Evolutionary conservation across 2,888 invertebrate species (phyloP), one percentile per base, ranked within the genome.

Genomic region (Phania funesta): DNA sequence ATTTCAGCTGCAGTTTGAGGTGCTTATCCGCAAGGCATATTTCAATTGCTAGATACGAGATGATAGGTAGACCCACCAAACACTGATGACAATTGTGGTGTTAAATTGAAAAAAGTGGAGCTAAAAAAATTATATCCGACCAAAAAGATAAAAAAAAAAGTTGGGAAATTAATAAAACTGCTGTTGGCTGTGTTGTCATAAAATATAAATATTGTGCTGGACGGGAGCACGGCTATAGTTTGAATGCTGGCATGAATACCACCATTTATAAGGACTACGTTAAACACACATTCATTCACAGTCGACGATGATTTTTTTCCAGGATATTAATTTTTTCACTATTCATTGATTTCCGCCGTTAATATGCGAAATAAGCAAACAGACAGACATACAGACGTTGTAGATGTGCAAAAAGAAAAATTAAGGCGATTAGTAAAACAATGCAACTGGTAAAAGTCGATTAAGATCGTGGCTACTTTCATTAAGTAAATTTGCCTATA

Each of bases 291-390:
- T 18, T 38, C 54, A 44, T 29, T 38, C 54, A 44, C 41, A 56
- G 20, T 60, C 52, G 35, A 38, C 70, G 60, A 22, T 81, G 80
- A 85, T 84, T 83, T 84, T 67, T 84, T 85, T 85, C 85, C 89
- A 89, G 89, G 89, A 89, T 89, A 89, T 89, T 89, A 87, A 89
- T 89, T 89, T 89, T 89, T 89, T 88, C 86, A 88, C 86, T 87
- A 89, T 89, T 89, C 89, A 89, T 87, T 89, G 88, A 86, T 82
- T 84, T 82, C 68, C 71, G 44, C 62, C 22, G 56, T 73, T 71
- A 71, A 73, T 65, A 29, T 54, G 13, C 58, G 48, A 56, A 74
- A 71, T 44, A 74, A 70, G 26, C 60, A 38, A 35, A 20, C 16
- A 71, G 64, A 38, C 58, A 24, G 18, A 62, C n/a, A n/a, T n/a